These are phyloP conservation scores for Zoanthus sansibaricus DNA, from an alignment of 92 coral and sea anemone species.

Conservation along the genomic window DNA sequence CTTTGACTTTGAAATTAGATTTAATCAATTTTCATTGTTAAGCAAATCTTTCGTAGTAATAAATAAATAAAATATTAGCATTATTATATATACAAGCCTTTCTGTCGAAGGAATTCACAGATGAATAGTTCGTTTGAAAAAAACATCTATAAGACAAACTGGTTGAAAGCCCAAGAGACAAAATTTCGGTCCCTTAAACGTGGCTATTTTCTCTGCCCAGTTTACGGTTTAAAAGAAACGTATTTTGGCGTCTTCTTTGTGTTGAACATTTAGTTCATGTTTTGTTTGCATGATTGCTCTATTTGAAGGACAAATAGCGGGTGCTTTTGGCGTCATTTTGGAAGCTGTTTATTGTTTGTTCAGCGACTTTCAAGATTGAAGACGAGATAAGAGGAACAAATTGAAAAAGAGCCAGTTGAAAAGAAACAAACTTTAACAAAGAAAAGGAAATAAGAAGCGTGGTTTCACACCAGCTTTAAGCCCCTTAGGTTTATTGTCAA, in stretches of 20 bases:
- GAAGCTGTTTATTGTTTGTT: slow-evolving; percentile 4
- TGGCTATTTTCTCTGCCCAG: not conserved
- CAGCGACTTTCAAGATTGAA: not conserved
- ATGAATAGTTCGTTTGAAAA: not conserved
- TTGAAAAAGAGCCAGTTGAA: not conserved
- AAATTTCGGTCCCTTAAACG: not conserved
- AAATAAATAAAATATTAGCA: slow-evolving; percentile 47
- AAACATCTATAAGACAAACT: not conserved
- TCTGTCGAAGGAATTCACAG: not conserved
- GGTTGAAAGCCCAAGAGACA: not conserved
- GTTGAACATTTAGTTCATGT: not conserved
- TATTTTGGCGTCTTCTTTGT: slow-evolving; percentile 17
- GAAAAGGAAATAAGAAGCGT: not conserved
- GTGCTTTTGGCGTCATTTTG: slow-evolving; percentile 15
- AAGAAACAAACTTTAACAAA: not conserved
- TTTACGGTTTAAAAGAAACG: not conserved
- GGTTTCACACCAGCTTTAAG: not conserved
- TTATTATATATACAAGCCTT: not conserved
- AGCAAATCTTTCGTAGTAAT: slow-evolving; percentile 39
- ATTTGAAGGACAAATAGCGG: slow-evolving; percentile 33
- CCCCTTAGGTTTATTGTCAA: slow-evolving; percentile 3
- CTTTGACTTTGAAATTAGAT: slow-evolving; percentile 43
- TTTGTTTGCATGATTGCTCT: slow-evolving; percentile 41
- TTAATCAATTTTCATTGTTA: slow-evolving; percentile 37
- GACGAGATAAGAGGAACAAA: slow-evolving; percentile 1